These are phyloP conservation scores for Lagenorhynchus albirostris DNA, from an alignment of 2,113 vertebrate genomes.

Conservation along the genomic window DNA sequence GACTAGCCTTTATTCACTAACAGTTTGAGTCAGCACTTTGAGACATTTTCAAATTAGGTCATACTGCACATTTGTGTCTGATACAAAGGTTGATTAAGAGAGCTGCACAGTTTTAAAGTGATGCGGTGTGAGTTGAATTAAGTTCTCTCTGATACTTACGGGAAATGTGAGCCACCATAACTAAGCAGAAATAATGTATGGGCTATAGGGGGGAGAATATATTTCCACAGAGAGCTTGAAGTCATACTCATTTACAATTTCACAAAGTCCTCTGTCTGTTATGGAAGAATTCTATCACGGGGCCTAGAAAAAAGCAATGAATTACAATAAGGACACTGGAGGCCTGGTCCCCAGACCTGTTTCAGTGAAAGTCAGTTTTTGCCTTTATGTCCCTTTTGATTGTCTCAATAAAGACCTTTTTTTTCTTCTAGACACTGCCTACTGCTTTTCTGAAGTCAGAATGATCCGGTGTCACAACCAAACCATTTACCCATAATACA, in stretches of 20 bases:
- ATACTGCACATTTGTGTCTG: conserved; percentile 84
- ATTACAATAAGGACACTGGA: conserved; percentile 53
- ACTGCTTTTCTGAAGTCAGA: conserved; percentile 57
- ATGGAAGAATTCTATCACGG: conserved; percentile 64
- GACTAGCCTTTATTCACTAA: conserved; percentile 84
- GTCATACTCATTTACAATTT: conserved; percentile 82
- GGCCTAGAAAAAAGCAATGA: conserved; percentile 75
- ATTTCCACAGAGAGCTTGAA: conserved; percentile 77
- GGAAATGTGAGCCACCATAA: conserved; percentile 80
- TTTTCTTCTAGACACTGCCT: conserved; percentile 8
- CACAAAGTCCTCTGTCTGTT: conserved; percentile 75
- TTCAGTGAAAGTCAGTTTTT: conserved; percentile 46
- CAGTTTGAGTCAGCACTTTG: conserved; percentile 87
- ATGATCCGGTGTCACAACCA: not conserved
- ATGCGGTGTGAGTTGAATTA: conserved; percentile 83
- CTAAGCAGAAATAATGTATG: conserved; percentile 81
- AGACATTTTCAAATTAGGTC: conserved; percentile 87
- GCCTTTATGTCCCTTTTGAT: conserved; percentile 58
- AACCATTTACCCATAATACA: not conserved
- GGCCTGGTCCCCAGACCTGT: conserved; percentile 34
- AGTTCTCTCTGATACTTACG: conserved; percentile 83
- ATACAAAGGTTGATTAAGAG: conserved; percentile 89
- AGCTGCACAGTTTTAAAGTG: conserved; percentile 82
- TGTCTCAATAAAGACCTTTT: conserved; percentile 41
- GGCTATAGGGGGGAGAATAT: conserved; percentile 68